Base-by-base conservation (phyloP, 2,113 vertebrate genomes). In the Podarcis cretensis region DNA sequence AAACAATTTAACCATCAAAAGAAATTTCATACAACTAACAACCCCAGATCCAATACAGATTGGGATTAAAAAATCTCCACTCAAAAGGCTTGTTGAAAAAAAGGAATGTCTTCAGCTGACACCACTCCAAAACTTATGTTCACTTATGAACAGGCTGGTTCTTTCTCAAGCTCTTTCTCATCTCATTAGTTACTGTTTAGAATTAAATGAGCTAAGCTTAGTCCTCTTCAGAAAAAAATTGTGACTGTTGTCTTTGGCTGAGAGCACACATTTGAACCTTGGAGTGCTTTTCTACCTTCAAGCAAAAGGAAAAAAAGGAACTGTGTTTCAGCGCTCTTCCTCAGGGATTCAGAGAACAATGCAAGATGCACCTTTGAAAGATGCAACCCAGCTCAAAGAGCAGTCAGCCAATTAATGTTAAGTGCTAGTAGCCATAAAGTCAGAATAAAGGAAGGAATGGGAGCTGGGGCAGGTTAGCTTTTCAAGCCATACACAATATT, bases 251-350 rank as follows among this genome's bases (percentile, higher is more conserved):
- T 54, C n/a, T n/a, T 23, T 85, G 86, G n/a, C 57, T 86, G n/a
- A 93, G 85, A 93, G 54, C 1, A 0, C 59, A 78, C 21, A 87
- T 85, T 81, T 71, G 48, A 87, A 92, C 88, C 5, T 79, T 81
- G 71, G 4, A 1, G 1, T 69, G 27, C 14, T 74, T 69, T 79
- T 91, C 83, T 79, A 83, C 66, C n/a, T 91, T 87, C 78, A 75
- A 65, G 40, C 7, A 86, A 88, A 13, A 12, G 6, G 1, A 2
- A 9, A 48, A 48, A 48, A 48, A 90, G 40, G 30, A 87, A 66
- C 35, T 7, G 68, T 9, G 13, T 32, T 89, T 88, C 40, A 23
- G 43, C 7, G 63, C 79, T 7, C 14, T 71, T 92, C 78, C 81
- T 90, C 71, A 57, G 68, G 79, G 16, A 90, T 20, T 0, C 0